Evolutionary conservation across 2,888 invertebrate genomes (phyloP).

Genomic region (Drosophila bunnanda): DNA sequence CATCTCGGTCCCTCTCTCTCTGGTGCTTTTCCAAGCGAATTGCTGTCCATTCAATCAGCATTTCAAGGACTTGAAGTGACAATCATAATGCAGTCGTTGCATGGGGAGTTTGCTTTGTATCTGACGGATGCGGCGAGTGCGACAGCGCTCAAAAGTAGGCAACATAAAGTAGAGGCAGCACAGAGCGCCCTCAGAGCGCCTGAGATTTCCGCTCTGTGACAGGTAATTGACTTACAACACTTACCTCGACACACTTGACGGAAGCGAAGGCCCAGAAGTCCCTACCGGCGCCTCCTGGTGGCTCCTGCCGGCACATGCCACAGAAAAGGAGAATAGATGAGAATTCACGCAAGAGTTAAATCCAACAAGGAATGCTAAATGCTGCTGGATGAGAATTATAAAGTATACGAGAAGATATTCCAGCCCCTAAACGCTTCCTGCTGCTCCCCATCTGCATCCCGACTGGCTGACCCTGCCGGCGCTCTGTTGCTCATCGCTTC

Average conservation of each 20-base stretch:
- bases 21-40: slow-evolving; percentile 66
- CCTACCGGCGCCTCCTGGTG: slow-evolving; percentile 30
- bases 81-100: slow-evolving; percentile 76
- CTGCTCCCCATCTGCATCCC: slow-evolving; percentile 14
- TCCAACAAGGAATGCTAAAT: slow-evolving; percentile 10
- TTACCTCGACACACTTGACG: slow-evolving; percentile 65
- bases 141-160: slow-evolving; percentile 21
- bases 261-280: slow-evolving; percentile 11
- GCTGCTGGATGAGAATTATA: slow-evolving; percentile 14
- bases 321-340: neutral
- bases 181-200: slow-evolving; percentile 13
- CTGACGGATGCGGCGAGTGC: slow-evolving; percentile 15
- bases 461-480: slow-evolving; percentile 48
- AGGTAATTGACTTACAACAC: slow-evolving; percentile 75
- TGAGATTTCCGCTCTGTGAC: slow-evolving; percentile 63
- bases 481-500: slow-evolving; percentile 51
- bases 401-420: slow-evolving; percentile 12
- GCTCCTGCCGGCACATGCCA: neutral
- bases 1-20: neutral
- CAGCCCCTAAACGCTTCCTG: slow-evolving; percentile 9
- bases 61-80: slow-evolving; percentile 75
- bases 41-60: slow-evolving; percentile 78
- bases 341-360: neutral
- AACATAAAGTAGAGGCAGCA: slow-evolving; percentile 11
- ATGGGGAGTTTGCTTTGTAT: slow-evolving; percentile 51